Percentiles rank a stretch among this genome's conserved stretches.
Evolutionary conservation across 2,888 invertebrate species (phyloP).

Genomic region (Ypsolopha sequella): DNA sequence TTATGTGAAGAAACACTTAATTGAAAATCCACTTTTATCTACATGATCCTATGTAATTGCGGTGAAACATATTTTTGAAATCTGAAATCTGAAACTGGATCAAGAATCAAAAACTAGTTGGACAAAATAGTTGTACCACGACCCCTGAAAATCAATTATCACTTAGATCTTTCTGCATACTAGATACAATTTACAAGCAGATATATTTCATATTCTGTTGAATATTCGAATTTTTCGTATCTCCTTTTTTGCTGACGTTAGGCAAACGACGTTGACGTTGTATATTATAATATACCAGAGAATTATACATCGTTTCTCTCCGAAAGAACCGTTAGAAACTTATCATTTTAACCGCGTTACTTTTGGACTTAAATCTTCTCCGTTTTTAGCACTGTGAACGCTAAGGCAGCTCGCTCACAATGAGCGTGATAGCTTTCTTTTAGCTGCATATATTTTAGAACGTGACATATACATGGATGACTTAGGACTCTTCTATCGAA

Average conservation of each 20-base stretch:
- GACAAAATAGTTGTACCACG: too few species aligned
- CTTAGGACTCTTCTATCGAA: too few species aligned
- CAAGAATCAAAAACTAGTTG: too few species aligned
- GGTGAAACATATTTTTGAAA: too few species aligned
- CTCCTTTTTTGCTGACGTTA: neutral
- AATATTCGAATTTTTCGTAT: neutral
- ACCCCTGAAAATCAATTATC: too few species aligned
- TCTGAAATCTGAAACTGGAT: too few species aligned
- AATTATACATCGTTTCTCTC: neutral
- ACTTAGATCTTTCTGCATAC: conserved; percentile 11
- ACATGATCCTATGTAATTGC: too few species aligned
- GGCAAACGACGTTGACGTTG: conserved; percentile 7
- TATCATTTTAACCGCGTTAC: neutral
- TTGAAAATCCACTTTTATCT: too few species aligned
- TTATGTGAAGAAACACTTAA: too few species aligned
- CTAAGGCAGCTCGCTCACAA: neutral
- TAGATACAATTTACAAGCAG: neutral
- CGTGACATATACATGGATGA: too few species aligned
- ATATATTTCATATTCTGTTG: neutral
- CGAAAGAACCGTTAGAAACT: neutral
- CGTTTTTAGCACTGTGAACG: neutral
- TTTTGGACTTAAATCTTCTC: neutral
- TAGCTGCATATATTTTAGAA: neutral
- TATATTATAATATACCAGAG: neutral
- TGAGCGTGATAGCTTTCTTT: neutral